phyloP scores from a whole-genome alignment of 2,113 vertebrate genomes.

The Paratilapia polleni region DNA sequence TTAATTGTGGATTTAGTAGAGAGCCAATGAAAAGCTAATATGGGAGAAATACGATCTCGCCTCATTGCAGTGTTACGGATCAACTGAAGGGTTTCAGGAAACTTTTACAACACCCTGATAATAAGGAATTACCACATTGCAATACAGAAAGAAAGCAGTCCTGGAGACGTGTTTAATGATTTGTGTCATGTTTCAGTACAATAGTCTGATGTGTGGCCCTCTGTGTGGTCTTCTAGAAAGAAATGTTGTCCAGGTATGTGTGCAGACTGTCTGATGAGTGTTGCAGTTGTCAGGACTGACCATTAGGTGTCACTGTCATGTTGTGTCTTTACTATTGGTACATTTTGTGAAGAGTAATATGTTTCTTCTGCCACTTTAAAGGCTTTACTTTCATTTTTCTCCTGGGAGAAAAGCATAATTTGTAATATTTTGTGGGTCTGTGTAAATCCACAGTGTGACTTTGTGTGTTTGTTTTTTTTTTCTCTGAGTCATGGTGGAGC shows the following conservation, averaged over 20 bases:
- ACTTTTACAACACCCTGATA: background rate
- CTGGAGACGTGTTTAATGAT: background rate
- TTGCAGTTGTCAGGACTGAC: background rate
- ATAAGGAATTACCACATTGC: background rate
- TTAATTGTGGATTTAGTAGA: too few species aligned
- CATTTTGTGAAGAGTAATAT: background rate
- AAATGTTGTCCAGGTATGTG: background rate
- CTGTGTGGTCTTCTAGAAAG: background rate
- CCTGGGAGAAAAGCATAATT: background rate
- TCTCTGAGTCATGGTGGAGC: background rate
- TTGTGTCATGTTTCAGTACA: background rate
- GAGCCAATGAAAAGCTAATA: background rate
- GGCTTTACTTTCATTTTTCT: background rate
- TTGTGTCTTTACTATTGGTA: fast-evolving
- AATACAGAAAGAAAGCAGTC: background rate
- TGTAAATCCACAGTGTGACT: background rate
- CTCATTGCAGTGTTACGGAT: fast-evolving
- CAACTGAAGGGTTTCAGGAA: background rate
- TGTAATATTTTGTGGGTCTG: background rate
- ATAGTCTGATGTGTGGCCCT: fast-evolving
- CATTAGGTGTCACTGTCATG: constrained; percentile 12
- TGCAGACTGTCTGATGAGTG: background rate
- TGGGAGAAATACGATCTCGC: background rate
- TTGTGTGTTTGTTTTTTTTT: background rate
- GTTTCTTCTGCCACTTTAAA: background rate